Evolutionary conservation across 2,888 invertebrate species (phyloP).

Genomic region (Eilema griseolum): DNA sequence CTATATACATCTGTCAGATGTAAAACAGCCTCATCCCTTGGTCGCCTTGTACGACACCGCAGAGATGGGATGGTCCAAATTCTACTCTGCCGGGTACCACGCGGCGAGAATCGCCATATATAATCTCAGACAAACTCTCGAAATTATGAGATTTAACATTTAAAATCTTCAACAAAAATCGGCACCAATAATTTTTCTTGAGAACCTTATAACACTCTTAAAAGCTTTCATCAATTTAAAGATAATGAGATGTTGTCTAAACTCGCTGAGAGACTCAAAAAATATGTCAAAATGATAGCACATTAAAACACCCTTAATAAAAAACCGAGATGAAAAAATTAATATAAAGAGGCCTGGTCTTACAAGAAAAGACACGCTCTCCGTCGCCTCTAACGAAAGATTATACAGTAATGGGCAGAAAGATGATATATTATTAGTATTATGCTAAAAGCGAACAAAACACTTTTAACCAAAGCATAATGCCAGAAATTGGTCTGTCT

Average conservation of each 20-base stretch:
- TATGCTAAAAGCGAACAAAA: no score
- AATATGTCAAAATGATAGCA: constrained; percentile 1
- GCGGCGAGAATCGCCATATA: no score
- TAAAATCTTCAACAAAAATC: neutral
- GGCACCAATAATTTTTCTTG: neutral
- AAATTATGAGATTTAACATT: neutral
- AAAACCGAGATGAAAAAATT: neutral
- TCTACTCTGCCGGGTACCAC: no score
- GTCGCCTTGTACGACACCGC: no score
- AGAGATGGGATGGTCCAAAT: no score
- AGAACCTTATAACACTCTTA: neutral
- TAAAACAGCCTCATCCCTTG: no score
- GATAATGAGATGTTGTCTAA: constrained; percentile 7
- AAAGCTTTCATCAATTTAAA: constrained; percentile 10
- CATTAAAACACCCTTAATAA: constrained; percentile 4
- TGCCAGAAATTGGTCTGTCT: no score
- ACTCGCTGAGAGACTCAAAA: neutral
- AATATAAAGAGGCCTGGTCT: neutral
- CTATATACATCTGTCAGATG: no score
- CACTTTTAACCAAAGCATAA: no score
- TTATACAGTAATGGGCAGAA: no score
- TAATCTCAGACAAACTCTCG: neutral
- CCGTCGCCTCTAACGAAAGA: no score
- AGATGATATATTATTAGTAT: no score
- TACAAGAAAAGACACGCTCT: neutral